Conservation (phyloP, 2,113 vertebrate species). For the Eonycteris spelaea region DNA sequence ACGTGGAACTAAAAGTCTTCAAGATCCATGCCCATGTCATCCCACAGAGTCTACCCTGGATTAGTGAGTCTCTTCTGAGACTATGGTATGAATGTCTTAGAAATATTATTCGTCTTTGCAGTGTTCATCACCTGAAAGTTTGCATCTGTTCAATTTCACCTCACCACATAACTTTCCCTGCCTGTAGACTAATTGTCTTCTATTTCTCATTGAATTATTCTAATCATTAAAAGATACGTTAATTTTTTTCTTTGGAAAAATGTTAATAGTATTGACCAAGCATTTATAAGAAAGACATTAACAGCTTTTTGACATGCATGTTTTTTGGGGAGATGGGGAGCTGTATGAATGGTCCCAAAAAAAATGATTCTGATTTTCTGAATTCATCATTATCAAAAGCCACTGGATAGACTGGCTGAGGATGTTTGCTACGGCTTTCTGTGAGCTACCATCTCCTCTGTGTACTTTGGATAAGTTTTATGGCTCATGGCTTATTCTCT, state of each 20-base stretch:
- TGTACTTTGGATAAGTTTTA: constrained; percentile 34
- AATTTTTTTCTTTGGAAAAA: constrained; percentile 17
- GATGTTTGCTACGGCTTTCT: neutral
- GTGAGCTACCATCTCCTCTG: neutral
- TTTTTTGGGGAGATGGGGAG: neutral
- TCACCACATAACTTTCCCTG: neutral
- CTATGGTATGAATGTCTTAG: neutral
- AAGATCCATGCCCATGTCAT: neutral
- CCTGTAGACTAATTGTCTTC: neutral
- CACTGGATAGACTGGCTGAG: neutral
- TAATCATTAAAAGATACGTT: neutral
- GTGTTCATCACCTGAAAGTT: neutral
- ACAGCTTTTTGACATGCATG: neutral
- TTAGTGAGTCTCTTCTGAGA: neutral
- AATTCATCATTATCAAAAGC: neutral
- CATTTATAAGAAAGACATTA: neutral
- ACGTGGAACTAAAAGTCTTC: neutral
- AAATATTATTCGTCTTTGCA: neutral
- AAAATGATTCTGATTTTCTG: neutral
- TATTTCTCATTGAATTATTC: neutral
- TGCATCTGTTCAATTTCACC: neutral
- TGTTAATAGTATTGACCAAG: neutral
- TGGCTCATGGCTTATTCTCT: constrained; percentile 55
- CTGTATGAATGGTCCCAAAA: neutral
- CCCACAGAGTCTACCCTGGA: neutral